Evolutionary conservation across 23 tunicate genomes (phyloP).

Genomic region (Ciona savignyi): DNA sequence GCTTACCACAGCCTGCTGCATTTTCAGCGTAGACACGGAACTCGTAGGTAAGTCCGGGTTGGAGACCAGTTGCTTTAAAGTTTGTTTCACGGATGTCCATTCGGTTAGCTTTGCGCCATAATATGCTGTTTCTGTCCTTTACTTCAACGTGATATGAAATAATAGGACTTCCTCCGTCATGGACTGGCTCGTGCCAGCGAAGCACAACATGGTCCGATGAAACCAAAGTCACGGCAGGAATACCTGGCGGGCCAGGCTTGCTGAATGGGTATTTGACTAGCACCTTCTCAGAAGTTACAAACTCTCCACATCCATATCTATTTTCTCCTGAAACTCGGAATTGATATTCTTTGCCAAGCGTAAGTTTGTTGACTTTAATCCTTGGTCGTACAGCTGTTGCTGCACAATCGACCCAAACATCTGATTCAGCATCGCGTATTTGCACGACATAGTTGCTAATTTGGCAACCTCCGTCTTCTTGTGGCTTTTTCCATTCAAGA

Average conservation of each 20-base stretch:
- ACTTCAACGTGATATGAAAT: constrained; percentile 82
- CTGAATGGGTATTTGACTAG: constrained; percentile 74
- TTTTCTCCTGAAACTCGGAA: constrained; percentile 95
- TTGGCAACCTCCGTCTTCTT: constrained; percentile 79
- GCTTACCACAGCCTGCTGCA: constrained; percentile 76
- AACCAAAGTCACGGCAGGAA: constrained; percentile 32
- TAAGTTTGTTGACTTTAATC: constrained; percentile 71
- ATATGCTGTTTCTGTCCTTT: constrained; percentile 84
- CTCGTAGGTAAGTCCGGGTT: constrained; percentile 78
- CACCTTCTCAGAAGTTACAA: constrained; percentile 53
- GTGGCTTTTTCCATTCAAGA: constrained; percentile 72
- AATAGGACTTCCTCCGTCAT: constrained; percentile 78
- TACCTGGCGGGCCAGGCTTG: constrained; percentile 87
- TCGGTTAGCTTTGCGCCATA: constrained; percentile 77
- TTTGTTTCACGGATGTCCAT: constrained; percentile 50
- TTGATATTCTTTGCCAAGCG: constrained; percentile 68
- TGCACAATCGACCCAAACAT: constrained; percentile 84
- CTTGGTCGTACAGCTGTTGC: constrained; percentile 92
- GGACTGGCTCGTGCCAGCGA: constrained; percentile 77
- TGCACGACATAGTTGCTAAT: constrained; percentile 92
- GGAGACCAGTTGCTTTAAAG: constrained; percentile 69
- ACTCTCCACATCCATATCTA: constrained; percentile 74
- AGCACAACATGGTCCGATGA: constrained; percentile 53
- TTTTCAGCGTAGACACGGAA: constrained; percentile 93
- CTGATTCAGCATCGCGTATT: constrained; percentile 80